Evolutionary conservation across 2,888 invertebrate species (phyloP), one percentile per base, ranked within the genome.

Genomic region (Aphidoletes aphidimyza): DNA sequence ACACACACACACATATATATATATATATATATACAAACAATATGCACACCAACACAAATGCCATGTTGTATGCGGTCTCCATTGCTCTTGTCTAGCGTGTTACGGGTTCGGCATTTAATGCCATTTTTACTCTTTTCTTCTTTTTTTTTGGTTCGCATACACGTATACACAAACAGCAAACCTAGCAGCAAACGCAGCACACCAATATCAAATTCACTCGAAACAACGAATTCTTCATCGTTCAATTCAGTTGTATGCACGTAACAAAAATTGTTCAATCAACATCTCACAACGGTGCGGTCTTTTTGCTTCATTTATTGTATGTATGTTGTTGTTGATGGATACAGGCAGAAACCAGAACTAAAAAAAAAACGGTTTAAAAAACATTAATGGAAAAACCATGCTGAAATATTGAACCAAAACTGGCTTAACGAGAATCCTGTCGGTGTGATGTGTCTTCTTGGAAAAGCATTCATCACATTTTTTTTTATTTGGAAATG

Each of bases 171-270:
- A 69, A 69, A 22, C 22, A 22, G 17, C 9, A 47, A 2, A 47
- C 9, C 54, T 22, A 22, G 22, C 2, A 19, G 22, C 2, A 54
- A 22, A 54, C 54, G 9, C 8, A 17, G n/a, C n/a, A 69, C 69
- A 69, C 69, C 69, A 69, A 69, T 30, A 69, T 69, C 30, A 69
- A 69, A 69, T 69, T 69, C 69, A 69, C 34, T 30, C 69, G 69
- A 69, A 30, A 42, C n/a, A n/a, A n/a, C n/a, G n/a, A n/a, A n/a
- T n/a, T 42, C 42, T 14, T 69, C 69, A 54, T 69, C 30, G 47
- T 8, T 30, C 69, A 22, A 5, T 54, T 30, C 30, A 14, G 0
- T 30, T 69, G 69, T 34, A n/a, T 69, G 30, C 34, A n/a, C n/a
- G n/a, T n/a, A n/a, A n/a, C n/a, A n/a, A n/a, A n/a, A n/a, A n/a